These are phyloP conservation scores for Lycaon pictus DNA, from an alignment of 2,113 vertebrate genomes.

Conservation along the genomic window DNA sequence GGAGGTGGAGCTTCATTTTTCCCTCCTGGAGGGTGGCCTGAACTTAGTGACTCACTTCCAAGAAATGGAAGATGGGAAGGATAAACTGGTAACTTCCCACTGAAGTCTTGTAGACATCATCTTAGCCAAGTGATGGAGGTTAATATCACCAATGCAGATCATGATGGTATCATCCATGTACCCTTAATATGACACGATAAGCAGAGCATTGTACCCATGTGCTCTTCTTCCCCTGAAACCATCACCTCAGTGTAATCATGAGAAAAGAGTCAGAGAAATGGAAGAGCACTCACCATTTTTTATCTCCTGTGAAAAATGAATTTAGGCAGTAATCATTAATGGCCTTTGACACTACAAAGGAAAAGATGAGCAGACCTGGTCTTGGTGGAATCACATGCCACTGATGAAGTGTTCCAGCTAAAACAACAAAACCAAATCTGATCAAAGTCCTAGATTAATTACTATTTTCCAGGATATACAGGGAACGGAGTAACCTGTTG, in stretches of 20 bases:
- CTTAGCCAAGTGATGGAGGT: background rate
- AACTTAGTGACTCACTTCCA: background rate
- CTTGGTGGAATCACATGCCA: too few species aligned
- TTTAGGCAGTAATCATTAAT: background rate
- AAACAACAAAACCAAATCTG: background rate
- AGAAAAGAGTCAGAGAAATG: background rate
- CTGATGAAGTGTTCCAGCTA: background rate
- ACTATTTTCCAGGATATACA: background rate
- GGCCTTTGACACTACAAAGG: background rate
- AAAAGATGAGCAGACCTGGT: background rate
- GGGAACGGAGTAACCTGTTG: too few species aligned
- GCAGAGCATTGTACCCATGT: background rate
- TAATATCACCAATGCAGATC: fast-evolving
- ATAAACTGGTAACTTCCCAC: too few species aligned
- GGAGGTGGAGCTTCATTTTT: background rate
- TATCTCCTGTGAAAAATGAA: background rate
- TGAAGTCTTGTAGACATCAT: background rate
- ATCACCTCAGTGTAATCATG: background rate
- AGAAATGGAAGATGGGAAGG: background rate
- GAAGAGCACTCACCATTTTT: background rate
- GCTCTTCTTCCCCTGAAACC: background rate
- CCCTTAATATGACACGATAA: background rate
- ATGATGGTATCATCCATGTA: fast-evolving
- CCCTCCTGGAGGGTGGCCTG: background rate
- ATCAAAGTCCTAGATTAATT: background rate